Conservation (phyloP, 1,140 invertebrate species). For the Aphelinus certus region DNA sequence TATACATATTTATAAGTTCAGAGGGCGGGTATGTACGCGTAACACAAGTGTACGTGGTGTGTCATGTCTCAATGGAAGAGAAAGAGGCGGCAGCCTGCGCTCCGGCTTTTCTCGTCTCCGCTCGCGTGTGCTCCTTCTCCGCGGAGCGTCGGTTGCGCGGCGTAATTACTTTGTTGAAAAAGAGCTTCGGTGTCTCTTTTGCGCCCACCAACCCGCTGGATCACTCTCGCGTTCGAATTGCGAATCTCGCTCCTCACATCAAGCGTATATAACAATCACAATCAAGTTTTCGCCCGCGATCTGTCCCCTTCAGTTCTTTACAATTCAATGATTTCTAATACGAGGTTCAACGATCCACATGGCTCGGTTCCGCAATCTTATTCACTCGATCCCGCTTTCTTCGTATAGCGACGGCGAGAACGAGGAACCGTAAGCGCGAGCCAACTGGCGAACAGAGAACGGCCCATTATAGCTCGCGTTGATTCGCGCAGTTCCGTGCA, state of each 20-base stretch:
- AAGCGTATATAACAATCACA: too few relatives aligned
- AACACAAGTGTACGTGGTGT: not conserved
- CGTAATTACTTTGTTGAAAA: slow-evolving; percentile 26
- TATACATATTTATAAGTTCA: not conserved
- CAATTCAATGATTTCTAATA: too few relatives aligned
- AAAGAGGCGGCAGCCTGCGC: slow-evolving; percentile 4
- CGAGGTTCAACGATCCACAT: too few relatives aligned
- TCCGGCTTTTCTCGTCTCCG: slow-evolving; percentile 6
- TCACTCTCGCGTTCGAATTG: slow-evolving; percentile 13
- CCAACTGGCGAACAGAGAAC: not conserved
- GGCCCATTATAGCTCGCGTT: slow-evolving; percentile 3
- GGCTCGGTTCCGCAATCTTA: too few relatives aligned
- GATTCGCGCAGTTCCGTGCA: slow-evolving; percentile 2
- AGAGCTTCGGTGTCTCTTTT: not conserved
- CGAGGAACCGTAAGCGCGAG: too few relatives aligned
- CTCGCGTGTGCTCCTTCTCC: slow-evolving; percentile 2
- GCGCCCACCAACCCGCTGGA: not conserved
- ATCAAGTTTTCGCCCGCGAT: too few relatives aligned
- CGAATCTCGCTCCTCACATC: slow-evolving; percentile 12
- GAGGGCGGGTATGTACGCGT: not conserved
- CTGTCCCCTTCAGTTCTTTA: too few relatives aligned
- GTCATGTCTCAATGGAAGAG: slow-evolving; percentile 1
- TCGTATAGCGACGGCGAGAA: too few relatives aligned
- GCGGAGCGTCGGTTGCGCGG: slow-evolving; percentile 22
- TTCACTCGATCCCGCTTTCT: too few relatives aligned